A percentile compares a stretch with the other conserved stretches of the same genome.
phyloP scores from a whole-genome alignment of 2,888 invertebrate genomes.

The Catocala sponsa region DNA sequence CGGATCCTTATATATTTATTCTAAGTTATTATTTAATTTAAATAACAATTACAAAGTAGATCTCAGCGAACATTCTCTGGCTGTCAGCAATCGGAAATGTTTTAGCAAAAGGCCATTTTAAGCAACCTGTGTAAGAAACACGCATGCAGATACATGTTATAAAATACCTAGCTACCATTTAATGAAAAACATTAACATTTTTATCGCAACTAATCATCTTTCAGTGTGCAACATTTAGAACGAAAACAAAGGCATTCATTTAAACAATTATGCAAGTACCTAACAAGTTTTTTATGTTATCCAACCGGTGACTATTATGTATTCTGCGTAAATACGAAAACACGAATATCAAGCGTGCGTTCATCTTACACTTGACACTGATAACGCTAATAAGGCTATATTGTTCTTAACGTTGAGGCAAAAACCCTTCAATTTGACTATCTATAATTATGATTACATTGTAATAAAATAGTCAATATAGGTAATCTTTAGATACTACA shows the following conservation, averaged over 20 bases:
- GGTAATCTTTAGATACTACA: neutral
- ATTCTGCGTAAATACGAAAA: conserved; percentile 30
- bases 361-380: conserved; percentile 50
- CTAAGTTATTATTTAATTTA: no score
- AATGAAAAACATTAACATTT: neutral
- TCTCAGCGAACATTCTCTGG: no score
- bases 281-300: conserved; percentile 10
- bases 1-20: no score
- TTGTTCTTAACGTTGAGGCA: conserved; percentile 26
- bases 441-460: no score
- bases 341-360: conserved; percentile 47
- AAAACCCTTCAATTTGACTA: no score
- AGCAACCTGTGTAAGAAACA: no score
- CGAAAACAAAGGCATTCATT: conserved; percentile 29
- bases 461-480: no score
- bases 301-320: conserved; percentile 6
- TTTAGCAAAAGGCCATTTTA: no score
- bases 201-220: neutral
- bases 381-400: conserved; percentile 57
- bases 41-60: no score
- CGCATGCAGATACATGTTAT: no score
- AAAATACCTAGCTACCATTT: no score
- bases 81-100: no score
- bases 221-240: conserved; percentile 18
- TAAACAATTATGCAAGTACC: conserved; percentile 13